Base-by-base conservation (phyloP, 2,888 invertebrate genomes). In the Baccha elongata region DNA sequence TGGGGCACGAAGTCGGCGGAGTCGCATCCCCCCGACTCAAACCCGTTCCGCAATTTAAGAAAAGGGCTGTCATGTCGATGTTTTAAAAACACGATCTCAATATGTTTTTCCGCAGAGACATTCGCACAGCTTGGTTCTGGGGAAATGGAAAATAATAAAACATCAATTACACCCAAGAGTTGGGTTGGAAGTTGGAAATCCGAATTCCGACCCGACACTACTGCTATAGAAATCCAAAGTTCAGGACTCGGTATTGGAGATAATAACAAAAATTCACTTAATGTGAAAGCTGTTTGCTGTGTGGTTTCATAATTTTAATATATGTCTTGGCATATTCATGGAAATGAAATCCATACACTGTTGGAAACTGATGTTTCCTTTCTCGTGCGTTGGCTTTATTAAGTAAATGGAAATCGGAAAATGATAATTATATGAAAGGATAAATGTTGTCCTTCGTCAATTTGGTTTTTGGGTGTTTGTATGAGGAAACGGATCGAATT, bases 231-330 rank as follows among this genome's bases (percentile, higher is more conserved):
- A 67, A 62, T 55, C 29, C 68, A 40, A 44, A 72, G 53, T 48
- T 67, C 60, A 62, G 46, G 67, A 68, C 53, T 53, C 44, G 10
- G 52, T 62, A 72, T 52, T 44, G 48, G 48, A 76, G 73, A 79
- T 74, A 79, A 84, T 74, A 84, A 79, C 79, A 69, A 67, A 68
- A 84, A 73, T 68, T 64, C 68, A 50, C 84, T 74, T 84, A 79
- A 79, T 69, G 74, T 52, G 69, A 79, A 74, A 79, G 73, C 84
- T 79, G 79, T 79, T 84, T 79, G 79, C 68, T 79, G 17, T 79
- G 84, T 65, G 84, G 84, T 84, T 84, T 72, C 65, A 74, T 65
- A 79, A 84, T 79, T 79, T 84, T 68, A 74, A 74, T 72, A 73
- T 76, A 76, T 83, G 72, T 64, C 37, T 62, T 50, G 64, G 40